Base-by-base conservation (phyloP, 2,113 vertebrate genomes). In the Heterotilapia buettikoferi region DNA sequence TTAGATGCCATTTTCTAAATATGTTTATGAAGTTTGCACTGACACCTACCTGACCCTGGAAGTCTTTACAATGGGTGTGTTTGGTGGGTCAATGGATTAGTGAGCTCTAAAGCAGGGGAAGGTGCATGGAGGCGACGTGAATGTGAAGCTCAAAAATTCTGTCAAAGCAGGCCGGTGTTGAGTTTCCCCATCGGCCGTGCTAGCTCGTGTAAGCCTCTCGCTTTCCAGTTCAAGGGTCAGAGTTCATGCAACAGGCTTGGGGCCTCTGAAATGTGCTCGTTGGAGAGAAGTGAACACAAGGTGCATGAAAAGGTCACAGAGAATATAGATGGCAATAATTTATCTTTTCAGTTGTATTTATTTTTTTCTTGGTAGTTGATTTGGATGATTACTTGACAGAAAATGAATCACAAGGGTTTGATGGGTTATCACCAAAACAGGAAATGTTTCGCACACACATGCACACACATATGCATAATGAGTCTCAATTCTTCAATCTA, bases 151-250 rank as follows among this genome's bases (percentile, higher is more conserved):
- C 68, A 52, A 80, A 92, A 90, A 88, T 88, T 76, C 83, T 63
- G 90, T 89, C 6, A 36, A 84, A 87, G 88, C 86, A 88, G 68
- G 88, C 61, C 16, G 86, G 94, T 94, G 88, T 94, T 90, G 92
- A 86, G 92, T 94, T 96, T 94, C 93, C 93, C 85, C 76, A 45
- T 93, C 87, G 50, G 83, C 56, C 73, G 5, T 18, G 88, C 68
- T 29, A 24, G 89, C 89, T 80, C 24, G 80, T 36, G 6, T 89
- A 87, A 93, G 89, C 86, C 93, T 92, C 88, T 91, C 86, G 87
- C 89, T 91, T 94, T 93, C 90, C 87, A 94, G 90, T 85, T 78
- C 80, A 87, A 14, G 59, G 92, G 93, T 94, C 89, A 93, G 89
- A 88, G 94, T 61, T 94, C 92, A 90, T 8, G 38, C 76, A 87